phyloP scores from a whole-genome alignment of 1,140 invertebrate species.

The Pseudobourletiella spinata region DNA sequence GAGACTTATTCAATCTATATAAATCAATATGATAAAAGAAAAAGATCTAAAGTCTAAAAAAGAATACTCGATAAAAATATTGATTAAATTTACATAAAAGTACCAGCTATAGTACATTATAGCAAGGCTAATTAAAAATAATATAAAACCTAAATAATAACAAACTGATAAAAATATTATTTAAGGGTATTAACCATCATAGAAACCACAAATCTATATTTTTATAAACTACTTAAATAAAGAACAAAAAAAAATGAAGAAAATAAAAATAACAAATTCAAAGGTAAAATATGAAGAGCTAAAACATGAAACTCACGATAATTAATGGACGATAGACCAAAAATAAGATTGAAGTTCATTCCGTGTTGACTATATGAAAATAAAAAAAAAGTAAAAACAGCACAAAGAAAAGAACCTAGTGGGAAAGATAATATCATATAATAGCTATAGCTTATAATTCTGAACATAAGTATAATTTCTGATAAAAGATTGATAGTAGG shows the following conservation, averaged over 20 bases:
- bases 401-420: slow-evolving; percentile 24
- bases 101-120: slow-evolving; percentile 5
- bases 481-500: slow-evolving; percentile 28
- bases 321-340: slow-evolving; percentile 41
- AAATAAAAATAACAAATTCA: slow-evolving; percentile 48
- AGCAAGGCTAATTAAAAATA: slow-evolving; percentile 40
- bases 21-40: slow-evolving; percentile 50
- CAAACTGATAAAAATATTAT: slow-evolving; percentile 41
- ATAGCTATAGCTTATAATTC: slow-evolving; percentile 5
- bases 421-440: slow-evolving; percentile 20
- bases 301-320: slow-evolving; percentile 50
- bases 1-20: too few relatives aligned
- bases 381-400: slow-evolving; percentile 26
- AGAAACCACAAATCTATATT: slow-evolving; percentile 32
- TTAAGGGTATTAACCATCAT: slow-evolving; percentile 38
- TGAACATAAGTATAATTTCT: slow-evolving; percentile 26
- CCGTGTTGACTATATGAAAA: slow-evolving; percentile 49
- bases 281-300: slow-evolving; percentile 51
- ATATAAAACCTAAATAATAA: slow-evolving; percentile 41
- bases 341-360: slow-evolving; percentile 41
- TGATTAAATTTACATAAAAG: slow-evolving; percentile 35
- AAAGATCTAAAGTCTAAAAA: slow-evolving; percentile 42
- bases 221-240: slow-evolving; percentile 42
- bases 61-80: slow-evolving; percentile 45
- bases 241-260: slow-evolving; percentile 19